phyloP scores from a whole-genome alignment of 2,888 invertebrate species.

The Rhingia rostrata region DNA sequence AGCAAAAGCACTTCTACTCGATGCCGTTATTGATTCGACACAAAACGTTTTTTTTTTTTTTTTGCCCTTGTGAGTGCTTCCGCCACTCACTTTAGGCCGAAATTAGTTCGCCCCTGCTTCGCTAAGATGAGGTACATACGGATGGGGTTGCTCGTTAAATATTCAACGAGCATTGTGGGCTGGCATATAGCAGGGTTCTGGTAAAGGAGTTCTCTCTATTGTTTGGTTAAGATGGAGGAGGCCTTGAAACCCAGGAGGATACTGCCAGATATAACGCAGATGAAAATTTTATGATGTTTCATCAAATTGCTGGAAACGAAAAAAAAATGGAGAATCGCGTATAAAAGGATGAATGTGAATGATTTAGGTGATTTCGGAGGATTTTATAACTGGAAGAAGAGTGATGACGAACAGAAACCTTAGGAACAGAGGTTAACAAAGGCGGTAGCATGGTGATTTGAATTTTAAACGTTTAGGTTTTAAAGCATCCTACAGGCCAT shows the following conservation, averaged over 20 bases:
- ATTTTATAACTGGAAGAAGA: neutral
- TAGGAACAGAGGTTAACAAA: neutral
- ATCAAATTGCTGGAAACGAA: neutral
- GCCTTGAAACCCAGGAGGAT: too few species aligned
- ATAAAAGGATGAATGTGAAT: neutral
- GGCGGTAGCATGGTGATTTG: neutral
- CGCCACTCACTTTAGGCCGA: conserved; percentile 41
- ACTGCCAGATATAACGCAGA: neutral
- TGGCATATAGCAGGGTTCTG: neutral
- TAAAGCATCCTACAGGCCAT: neutral
- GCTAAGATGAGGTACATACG: neutral
- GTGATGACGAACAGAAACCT: neutral
- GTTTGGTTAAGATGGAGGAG: neutral
- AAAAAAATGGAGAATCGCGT: neutral
- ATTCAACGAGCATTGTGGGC: conserved; percentile 50
- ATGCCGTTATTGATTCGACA: conserved; percentile 36
- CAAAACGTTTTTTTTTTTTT: conserved; percentile 40
- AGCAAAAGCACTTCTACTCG: conserved; percentile 52
- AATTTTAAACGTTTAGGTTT: neutral
- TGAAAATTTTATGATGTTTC: conserved; percentile 8
- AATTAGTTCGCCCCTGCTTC: neutral
- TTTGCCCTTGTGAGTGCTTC: conserved; percentile 63
- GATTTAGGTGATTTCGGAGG: neutral
- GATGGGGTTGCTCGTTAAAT: conserved; percentile 44
- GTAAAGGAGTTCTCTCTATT: neutral